Percentiles rank a stretch among this genome's conserved stretches.
Conservation (phyloP, 2,797 vertebrate genomes). For the Sorex maritimensis region DNA sequence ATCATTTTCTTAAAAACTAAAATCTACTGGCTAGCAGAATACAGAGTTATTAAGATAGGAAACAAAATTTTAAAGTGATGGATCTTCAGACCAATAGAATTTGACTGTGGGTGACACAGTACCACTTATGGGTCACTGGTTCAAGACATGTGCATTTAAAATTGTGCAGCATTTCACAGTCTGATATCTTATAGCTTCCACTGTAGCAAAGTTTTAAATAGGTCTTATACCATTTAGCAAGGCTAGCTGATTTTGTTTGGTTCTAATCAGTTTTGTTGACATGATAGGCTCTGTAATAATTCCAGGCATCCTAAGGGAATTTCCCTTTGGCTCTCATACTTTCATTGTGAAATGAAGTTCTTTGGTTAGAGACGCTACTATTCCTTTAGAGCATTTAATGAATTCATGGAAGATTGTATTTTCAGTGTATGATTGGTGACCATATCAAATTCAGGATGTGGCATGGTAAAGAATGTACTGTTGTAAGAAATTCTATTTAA, state of each 20-base stretch:
- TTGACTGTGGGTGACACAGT: background rate
- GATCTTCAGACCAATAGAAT: conserved; percentile 35
- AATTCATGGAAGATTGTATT: background rate
- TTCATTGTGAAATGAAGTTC: conserved; percentile 11
- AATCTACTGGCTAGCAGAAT: background rate
- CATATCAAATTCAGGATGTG: background rate
- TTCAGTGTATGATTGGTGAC: background rate
- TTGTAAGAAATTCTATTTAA: background rate
- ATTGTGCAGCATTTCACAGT: background rate
- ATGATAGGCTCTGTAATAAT: background rate
- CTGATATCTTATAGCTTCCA: background rate
- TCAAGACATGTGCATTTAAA: conserved; percentile 16
- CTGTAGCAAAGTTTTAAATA: background rate
- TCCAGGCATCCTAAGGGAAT: background rate
- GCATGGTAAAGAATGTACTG: background rate
- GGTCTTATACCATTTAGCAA: background rate
- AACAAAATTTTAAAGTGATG: conserved; percentile 65
- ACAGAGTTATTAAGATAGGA: conserved; percentile 45
- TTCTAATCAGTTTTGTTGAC: background rate
- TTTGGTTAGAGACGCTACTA: conserved; percentile 12
- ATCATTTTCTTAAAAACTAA: conserved; percentile 45
- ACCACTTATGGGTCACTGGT: background rate
- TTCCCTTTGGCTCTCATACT: background rate
- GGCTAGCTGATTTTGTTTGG: background rate
- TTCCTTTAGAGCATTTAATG: conserved; percentile 30